Conservation (phyloP, 2,888 invertebrate genomes). For the Cryptophagus acutangulus region DNA sequence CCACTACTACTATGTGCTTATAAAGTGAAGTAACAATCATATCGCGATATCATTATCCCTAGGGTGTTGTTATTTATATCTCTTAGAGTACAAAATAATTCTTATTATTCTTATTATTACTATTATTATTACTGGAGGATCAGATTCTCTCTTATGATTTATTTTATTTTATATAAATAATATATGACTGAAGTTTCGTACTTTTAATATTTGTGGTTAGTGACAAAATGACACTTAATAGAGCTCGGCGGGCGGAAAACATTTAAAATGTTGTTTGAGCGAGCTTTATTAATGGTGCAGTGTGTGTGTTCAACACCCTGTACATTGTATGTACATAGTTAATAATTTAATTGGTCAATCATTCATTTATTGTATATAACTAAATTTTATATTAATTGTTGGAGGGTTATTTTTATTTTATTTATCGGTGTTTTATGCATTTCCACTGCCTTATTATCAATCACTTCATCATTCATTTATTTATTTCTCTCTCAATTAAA, state of each 20-base stretch:
- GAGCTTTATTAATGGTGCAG: no score
- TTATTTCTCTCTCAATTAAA: conserved; percentile 2
- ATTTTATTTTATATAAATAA: conserved; percentile 7
- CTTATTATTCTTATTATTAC: conserved; percentile 33
- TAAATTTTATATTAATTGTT: conserved; percentile 39
- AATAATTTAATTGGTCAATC: conserved; percentile 43
- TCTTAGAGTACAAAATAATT: conserved; percentile 44
- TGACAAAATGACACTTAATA: conserved; percentile 26
- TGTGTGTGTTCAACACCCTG: no score
- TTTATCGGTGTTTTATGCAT: conserved; percentile 39
- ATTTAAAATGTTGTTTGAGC: conserved; percentile 2
- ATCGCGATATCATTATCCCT: conserved; percentile 38
- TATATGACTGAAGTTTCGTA: conserved; percentile 28
- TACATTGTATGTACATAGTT: conserved; percentile 44
- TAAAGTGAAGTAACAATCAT: conserved; percentile 45
- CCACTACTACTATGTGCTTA: conserved; percentile 35
- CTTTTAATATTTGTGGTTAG: conserved; percentile 32
- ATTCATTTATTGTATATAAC: conserved; percentile 36
- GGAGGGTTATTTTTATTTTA: conserved; percentile 31
- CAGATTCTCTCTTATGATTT: conserved; percentile 26
- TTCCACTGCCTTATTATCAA: conserved; percentile 43
- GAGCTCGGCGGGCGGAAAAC: conserved; percentile 19
- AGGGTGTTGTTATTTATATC: conserved; percentile 37
- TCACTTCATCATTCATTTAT: conserved; percentile 37
- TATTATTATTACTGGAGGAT: conserved; percentile 26